Evolutionary conservation across 92 coral and sea anemone genomes (phyloP), one percentile per base, ranked within the genome.

Genomic region (Paragorgia papillata): DNA sequence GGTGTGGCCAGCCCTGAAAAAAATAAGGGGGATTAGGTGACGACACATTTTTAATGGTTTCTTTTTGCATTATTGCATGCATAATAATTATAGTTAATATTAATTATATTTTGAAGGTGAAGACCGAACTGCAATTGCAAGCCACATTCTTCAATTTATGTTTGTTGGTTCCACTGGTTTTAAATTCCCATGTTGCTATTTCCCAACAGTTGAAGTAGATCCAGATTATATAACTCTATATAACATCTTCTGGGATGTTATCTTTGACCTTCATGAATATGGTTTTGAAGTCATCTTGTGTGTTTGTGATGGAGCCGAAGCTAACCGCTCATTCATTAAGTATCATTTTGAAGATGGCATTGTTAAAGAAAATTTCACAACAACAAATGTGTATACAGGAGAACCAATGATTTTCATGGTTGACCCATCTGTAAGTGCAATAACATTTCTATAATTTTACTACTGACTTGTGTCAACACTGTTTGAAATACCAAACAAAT

Each of bases 161-260:
- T 83, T 83, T 31, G 21, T 83, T 83, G 86, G 82, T 17, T 74
- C 86, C 1, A 83, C 82, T 33, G 86, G 86, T 1, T 83, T 83
- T 41, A 83, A 83, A 66, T 20, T 22, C 8, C 86, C 86, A 35
- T 35, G 22, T 8, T 75, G 81, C 53, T 75, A 83, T 31, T 83
- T n/a, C 30, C 86, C 86, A 3, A 83, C 86, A 37, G 37, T 65
- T 9, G 86, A 75, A 66, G 77, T 83, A 15, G 86, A 83, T 31
- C 77, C 82, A 1, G 56, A n/a, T n/a, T n/a, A n/a, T n/a, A 29
- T 50, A 4, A 66, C 82, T 18, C 50, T 75, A 1, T 83, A 74
- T 62, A 82, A 82, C 67, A 35, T 50, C 0, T 82, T 82, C 53
- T 82, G 86, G 86, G 56, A 82, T 82, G 80, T 49, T 18, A 77